Evolutionary conservation across 2,113 vertebrate genomes (phyloP).

Genomic region (Nibea coibor): DNA sequence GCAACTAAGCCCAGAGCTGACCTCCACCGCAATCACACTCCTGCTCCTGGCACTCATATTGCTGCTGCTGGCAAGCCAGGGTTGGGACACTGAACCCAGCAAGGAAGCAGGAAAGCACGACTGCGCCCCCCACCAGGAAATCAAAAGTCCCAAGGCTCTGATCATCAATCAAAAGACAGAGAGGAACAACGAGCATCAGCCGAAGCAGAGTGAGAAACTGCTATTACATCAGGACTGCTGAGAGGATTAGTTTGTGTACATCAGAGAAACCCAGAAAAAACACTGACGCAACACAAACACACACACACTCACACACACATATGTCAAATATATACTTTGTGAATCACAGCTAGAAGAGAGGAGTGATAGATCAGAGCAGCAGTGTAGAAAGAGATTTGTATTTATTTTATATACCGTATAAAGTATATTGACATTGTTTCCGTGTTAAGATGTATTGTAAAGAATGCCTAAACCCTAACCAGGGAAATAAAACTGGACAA

Average conservation of each 20-base stretch:
- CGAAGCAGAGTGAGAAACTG: conserved; percentile 56
- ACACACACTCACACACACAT: conserved; percentile 37
- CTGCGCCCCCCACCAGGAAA: conserved; percentile 57
- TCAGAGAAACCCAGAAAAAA: conserved; percentile 17
- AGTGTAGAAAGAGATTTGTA: conserved; percentile 80
- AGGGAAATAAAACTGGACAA: conserved; percentile 72
- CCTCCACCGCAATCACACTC: conserved; percentile 80
- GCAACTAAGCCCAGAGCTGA: conserved; percentile 64
- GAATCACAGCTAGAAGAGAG: conserved; percentile 50
- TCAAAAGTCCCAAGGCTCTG: conserved; percentile 63
- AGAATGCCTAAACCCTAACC: conserved; percentile 63
- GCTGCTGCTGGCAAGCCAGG: conserved; percentile 80
- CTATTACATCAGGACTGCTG: conserved; percentile 59
- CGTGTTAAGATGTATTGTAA: conserved; percentile 78
- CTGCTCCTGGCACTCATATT: conserved; percentile 84
- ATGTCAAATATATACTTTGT: conserved; percentile 46
- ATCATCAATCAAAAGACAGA: conserved; percentile 52
- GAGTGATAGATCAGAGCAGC: conserved; percentile 47
- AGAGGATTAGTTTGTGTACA: conserved; percentile 43
- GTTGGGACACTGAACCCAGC: conserved; percentile 53
- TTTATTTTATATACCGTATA: conserved; percentile 85
- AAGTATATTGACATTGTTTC: conserved; percentile 78
- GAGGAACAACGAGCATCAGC: conserved; percentile 37
- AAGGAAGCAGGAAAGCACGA: conserved; percentile 62
- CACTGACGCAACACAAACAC: conserved; percentile 22